phyloP scores from a whole-genome alignment of 2,797 vertebrate genomes.

The Hydrocynus forskahlii region DNA sequence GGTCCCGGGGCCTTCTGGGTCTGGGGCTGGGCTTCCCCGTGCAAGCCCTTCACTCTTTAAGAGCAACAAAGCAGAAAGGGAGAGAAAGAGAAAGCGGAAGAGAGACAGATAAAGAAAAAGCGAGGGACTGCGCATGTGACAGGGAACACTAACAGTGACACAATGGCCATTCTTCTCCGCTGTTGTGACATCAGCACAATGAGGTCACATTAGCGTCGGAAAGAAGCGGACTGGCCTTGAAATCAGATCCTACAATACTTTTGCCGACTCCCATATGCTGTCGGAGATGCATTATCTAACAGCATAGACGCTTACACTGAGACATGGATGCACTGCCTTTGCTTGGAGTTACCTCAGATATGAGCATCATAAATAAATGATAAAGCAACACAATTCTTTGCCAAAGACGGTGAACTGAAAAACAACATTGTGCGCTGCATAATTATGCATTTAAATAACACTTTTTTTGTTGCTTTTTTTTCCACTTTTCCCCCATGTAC shows the following conservation, averaged over 20 bases:
- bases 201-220: slow-evolving; percentile 44
- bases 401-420: too few relatives aligned
- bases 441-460: too few relatives aligned
- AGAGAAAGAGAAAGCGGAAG: slow-evolving; percentile 9
- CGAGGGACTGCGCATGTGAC: slow-evolving; percentile 26
- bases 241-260: slow-evolving; percentile 27
- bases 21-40: slow-evolving; percentile 28
- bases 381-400: not conserved
- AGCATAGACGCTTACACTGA: not conserved
- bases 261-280: slow-evolving; percentile 29
- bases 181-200: slow-evolving; percentile 53
- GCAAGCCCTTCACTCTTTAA: slow-evolving; percentile 21
- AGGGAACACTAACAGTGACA: slow-evolving; percentile 35
- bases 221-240: slow-evolving; percentile 38
- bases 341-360: not conserved
- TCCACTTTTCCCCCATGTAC: too few relatives aligned
- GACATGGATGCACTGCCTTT: not conserved
- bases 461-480: too few relatives aligned
- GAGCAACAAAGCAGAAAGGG: slow-evolving; percentile 11
- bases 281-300: slow-evolving; percentile 6
- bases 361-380: not conserved
- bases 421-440: too few relatives aligned
- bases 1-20: slow-evolving; percentile 2
- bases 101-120: slow-evolving; percentile 17
- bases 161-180: slow-evolving; percentile 43